Evolutionary conservation across 92 coral and sea anemone species (phyloP).

Genomic region (Phymanthus crucifer): DNA sequence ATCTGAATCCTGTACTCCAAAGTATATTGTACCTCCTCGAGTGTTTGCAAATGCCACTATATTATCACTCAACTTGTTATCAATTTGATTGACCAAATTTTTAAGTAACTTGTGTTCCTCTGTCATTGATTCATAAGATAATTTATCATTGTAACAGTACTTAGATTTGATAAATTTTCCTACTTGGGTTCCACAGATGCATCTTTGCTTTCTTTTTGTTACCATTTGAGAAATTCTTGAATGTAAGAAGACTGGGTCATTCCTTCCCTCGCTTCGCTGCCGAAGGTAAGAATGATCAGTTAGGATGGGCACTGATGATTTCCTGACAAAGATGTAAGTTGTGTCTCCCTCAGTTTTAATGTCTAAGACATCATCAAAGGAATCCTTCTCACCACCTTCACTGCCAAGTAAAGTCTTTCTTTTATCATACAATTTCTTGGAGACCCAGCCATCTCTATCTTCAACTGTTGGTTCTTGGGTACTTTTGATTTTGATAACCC

Average conservation of each 20-base stretch:
- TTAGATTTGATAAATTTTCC: neutral
- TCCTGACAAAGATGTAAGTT: slow-evolving; percentile 7
- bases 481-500: neutral
- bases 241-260: neutral
- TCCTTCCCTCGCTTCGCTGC: neutral
- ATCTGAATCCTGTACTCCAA: slow-evolving; percentile 3
- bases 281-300: neutral
- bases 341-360: neutral
- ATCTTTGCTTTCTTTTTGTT: neutral
- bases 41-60: slow-evolving; percentile 24
- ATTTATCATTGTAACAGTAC: neutral
- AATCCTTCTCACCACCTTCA: slow-evolving; percentile 1
- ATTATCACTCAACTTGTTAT: slow-evolving; percentile 8
- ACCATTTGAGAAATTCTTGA: neutral
- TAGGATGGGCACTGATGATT: slow-evolving; percentile 1
- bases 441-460: slow-evolving; percentile 8
- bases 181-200: neutral
- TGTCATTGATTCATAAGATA: neutral
- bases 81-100: neutral
- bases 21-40: slow-evolving; percentile 19
- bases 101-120: neutral
- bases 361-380: neutral
- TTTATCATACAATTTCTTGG: neutral
- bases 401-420: neutral
- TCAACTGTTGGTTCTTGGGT: neutral